Percentiles rank a stretch among this genome's conserved stretches.
Evolutionary conservation across 2,113 vertebrate genomes (phyloP).

Genomic region (Perca flavescens): DNA sequence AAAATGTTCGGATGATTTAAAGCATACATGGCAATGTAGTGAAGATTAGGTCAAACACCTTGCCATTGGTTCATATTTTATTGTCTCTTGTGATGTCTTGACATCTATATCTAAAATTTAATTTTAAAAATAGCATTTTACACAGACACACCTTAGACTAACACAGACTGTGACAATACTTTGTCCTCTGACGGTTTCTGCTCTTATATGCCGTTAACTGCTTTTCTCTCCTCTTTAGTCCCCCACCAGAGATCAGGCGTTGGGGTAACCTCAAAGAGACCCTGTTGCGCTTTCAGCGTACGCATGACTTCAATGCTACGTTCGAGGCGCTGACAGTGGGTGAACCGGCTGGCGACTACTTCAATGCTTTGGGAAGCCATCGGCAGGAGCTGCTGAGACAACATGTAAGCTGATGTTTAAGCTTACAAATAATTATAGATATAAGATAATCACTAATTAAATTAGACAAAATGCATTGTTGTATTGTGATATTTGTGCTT

Average conservation of each 20-base stretch:
- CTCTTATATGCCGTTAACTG: background rate
- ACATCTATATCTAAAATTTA: background rate
- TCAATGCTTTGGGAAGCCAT: constrained; percentile 85
- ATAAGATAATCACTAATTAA: background rate
- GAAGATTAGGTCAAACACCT: no score
- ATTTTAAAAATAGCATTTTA: background rate
- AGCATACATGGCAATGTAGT: background rate
- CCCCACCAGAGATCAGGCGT: constrained; percentile 88
- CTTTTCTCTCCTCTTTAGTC: constrained; percentile 73
- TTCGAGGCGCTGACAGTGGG: constrained; percentile 90
- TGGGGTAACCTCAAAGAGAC: constrained; percentile 93
- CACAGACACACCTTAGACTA: background rate
- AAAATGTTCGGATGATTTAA: background rate
- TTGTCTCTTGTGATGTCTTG: no score
- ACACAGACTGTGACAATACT: background rate
- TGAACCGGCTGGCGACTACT: constrained; percentile 88
- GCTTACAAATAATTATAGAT: background rate
- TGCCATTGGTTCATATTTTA: no score
- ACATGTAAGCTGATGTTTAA: constrained; percentile 79
- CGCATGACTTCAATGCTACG: constrained; percentile 89
- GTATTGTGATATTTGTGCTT: background rate
- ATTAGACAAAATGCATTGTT: background rate
- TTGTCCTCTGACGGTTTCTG: background rate
- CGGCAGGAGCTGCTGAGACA: constrained; percentile 90
- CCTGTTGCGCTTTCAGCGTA: constrained; percentile 89